Percentiles rank a stretch among this genome's conserved stretches.
These are phyloP conservation scores for Heliconius nattereri DNA, from an alignment of 1,140 invertebrate species.

Conservation along the genomic window DNA sequence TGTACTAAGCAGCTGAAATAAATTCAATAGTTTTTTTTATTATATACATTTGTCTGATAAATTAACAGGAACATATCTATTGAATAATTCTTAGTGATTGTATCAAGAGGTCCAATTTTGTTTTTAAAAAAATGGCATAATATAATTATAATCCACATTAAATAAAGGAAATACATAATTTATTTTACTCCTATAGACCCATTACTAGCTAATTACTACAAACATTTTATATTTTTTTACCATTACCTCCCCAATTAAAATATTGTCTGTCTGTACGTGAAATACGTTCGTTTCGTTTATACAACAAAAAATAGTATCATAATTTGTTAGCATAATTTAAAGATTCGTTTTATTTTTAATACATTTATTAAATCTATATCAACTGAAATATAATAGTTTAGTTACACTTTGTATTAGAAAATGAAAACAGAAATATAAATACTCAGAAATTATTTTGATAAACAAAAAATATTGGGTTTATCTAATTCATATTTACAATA, in stretches of 20 bases:
- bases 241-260: neutral
- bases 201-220: neutral
- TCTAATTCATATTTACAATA: neutral
- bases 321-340: neutral
- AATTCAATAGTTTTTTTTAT: neutral
- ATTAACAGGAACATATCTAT: neutral
- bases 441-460: neutral
- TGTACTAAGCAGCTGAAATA: too few species aligned
- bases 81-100: neutral
- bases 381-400: neutral
- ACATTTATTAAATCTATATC: neutral
- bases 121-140: neutral
- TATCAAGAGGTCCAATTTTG: neutral
- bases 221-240: neutral
- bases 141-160: neutral
- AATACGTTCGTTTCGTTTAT: neutral
- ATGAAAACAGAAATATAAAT: neutral
- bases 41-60: neutral
- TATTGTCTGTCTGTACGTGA: neutral
- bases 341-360: neutral
- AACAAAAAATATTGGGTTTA: neutral
- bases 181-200: neutral
- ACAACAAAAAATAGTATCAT: neutral
- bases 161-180: neutral
- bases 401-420: neutral